These are phyloP conservation scores for Drosophila pandora DNA, from an alignment of 1,140 invertebrate species.

Conservation along the genomic window DNA sequence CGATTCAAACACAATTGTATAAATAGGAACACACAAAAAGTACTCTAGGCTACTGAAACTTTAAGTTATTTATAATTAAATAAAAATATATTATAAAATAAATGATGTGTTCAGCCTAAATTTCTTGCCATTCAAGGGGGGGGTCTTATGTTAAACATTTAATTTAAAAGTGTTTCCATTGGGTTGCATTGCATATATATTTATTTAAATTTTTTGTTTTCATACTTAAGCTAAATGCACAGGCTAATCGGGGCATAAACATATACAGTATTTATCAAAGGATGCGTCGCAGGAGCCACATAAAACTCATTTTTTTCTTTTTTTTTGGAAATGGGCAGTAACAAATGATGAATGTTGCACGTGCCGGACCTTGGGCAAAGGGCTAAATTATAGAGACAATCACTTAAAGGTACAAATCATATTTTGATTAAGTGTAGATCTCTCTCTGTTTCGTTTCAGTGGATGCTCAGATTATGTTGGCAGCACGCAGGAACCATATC, in stretches of 20 bases:
- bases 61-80: conserved; percentile 83
- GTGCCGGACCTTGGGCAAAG: conserved; percentile 19
- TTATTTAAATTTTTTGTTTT: conserved; percentile 46
- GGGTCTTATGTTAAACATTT: neutral
- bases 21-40: conserved; percentile 68
- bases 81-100: conserved; percentile 73
- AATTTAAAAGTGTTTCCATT: neutral
- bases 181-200: conserved; percentile 48
- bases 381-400: conserved; percentile 30
- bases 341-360: conserved; percentile 40
- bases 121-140: neutral
- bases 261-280: conserved; percentile 33
- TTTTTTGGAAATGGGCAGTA: conserved; percentile 32
- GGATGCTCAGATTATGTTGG: conserved; percentile 59
- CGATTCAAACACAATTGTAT: conserved; percentile 60
- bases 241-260: conserved; percentile 44
- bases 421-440: conserved; percentile 62
- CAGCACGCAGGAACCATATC: conserved; percentile 60
- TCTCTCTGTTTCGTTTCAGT: conserved; percentile 19
- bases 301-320: neutral
- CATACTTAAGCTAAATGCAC: conserved; percentile 64
- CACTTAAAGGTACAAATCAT: conserved; percentile 62
- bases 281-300: conserved; percentile 17
- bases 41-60: conserved; percentile 53
- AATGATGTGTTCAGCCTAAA: conserved; percentile 13